Base-by-base conservation (phyloP, 2,888 invertebrate genomes). In the Lepidocyrtinus sp. region DNA sequence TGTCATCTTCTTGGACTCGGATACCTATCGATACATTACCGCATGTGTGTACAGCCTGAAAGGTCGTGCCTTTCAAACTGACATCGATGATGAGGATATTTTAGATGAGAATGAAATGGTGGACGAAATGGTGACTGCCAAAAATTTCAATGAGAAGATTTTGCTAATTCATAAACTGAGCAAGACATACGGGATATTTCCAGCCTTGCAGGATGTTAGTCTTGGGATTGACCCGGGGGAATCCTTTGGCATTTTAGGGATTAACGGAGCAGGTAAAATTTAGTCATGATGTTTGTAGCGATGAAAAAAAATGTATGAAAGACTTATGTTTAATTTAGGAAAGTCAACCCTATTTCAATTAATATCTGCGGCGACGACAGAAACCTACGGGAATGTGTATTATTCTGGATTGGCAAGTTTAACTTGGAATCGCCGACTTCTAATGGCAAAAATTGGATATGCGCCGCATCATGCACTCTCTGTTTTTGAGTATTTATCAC, bases 1-100 rank as follows among this genome's bases (percentile, higher is more conserved):
- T 2, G 21, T 15, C 0, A n/a, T 76, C 15, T 50, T 70, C n/a
- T 5, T 63, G n/a, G 75, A 76, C 27, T 63, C 75, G 9, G 70
- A 76, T 15, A 0, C 9, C 1, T 69, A 55, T 26, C 3, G 9
- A n/a, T 46, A 26, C 9, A 1, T 69, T 1, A 9, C 22, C 1
- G 62, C 69, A 3, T 70, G 69, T 17, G 24, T 63, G 1, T 17
- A 5, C 17, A 70, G 75, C 0, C 19, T 25, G 17, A 46, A 63
- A 25, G 26, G 50, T n/a, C 25, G 50, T 7, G 75, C 75, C 1
- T 76, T 76, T 19, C 75, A 76, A 24, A 76, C 75, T 1, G 50
- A 76, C 36, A 64, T 64, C 15, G 69, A 76, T 0, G 75, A 76
- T 19, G 64, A 76, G 2, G 75, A 76, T 36, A 46, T 76, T 3